These are phyloP conservation scores for Pleuronectes platessa DNA, from an alignment of 2,113 vertebrate species.

Conservation along the genomic window DNA sequence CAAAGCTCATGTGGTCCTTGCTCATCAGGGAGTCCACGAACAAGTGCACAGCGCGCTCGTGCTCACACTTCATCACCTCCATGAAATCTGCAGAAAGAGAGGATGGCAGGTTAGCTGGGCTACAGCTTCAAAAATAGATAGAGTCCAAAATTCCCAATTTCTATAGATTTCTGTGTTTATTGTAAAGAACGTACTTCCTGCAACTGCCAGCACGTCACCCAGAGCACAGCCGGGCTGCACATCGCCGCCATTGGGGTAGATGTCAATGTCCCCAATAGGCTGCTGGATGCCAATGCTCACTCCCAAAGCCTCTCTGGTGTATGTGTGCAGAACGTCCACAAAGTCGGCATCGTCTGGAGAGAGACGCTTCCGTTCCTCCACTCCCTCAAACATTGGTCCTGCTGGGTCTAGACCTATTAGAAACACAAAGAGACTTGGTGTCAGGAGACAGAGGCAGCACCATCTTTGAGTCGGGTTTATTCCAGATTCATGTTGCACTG, in stretches of 20 bases:
- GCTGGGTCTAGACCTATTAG: slow-evolving; percentile 92
- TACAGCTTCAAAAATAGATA: neutral
- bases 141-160: neutral
- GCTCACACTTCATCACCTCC: slow-evolving; percentile 92
- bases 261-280: slow-evolving; percentile 93
- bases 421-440: neutral
- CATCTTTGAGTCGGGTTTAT: neutral
- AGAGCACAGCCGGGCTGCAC: slow-evolving; percentile 93
- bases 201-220: slow-evolving; percentile 85
- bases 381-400: slow-evolving; percentile 96
- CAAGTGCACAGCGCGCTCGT: slow-evolving; percentile 92
- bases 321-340: slow-evolving; percentile 96
- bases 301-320: slow-evolving; percentile 89
- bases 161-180: neutral
- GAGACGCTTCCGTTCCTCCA: slow-evolving; percentile 85
- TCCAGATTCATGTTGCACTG: neutral
- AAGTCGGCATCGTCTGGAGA: slow-evolving; percentile 95
- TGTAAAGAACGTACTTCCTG: slow-evolving; percentile 87
- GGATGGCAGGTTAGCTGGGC: neutral
- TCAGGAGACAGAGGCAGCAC: neutral
- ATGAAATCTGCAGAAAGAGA: slow-evolving; percentile 83
- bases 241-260: slow-evolving; percentile 96
- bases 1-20: slow-evolving; percentile 92
- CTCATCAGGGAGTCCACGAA: slow-evolving; percentile 96
- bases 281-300: slow-evolving; percentile 97